Conservation (phyloP, 1,140 invertebrate species). For the Nymphalis io region DNA sequence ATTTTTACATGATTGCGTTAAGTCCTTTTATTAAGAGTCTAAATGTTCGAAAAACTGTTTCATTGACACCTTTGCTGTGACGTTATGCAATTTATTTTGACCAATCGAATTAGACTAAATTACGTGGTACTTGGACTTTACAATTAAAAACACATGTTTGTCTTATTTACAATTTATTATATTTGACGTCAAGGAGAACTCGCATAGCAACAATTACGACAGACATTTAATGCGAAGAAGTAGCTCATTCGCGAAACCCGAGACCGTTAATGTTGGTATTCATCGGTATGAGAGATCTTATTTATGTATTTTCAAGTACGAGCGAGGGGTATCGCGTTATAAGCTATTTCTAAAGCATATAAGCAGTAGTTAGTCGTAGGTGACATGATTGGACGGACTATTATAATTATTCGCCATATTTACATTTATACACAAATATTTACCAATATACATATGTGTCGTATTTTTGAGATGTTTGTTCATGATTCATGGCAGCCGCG, state of each 20-base stretch:
- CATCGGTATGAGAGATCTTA: too few species aligned
- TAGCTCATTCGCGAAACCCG: too few species aligned
- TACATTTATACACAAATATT: conserved; percentile 28
- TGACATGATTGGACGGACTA: conserved; percentile 5
- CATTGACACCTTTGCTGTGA: not conserved
- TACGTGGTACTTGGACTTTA: not conserved
- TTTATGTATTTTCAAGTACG: too few species aligned
- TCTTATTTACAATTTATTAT: conserved; percentile 5
- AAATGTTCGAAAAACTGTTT: not conserved
- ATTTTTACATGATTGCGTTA: too few species aligned
- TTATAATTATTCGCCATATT: conserved; percentile 20
- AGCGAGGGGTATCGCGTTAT: too few species aligned
- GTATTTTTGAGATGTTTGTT: conserved; percentile 31
- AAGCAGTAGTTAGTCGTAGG: too few species aligned
- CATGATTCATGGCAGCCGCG: conserved; percentile 29
- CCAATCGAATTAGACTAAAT: not conserved
- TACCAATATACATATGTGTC: conserved; percentile 25
- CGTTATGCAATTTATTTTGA: not conserved
- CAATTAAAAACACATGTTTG: not conserved
- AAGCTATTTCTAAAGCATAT: too few species aligned
- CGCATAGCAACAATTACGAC: conserved; percentile 8
- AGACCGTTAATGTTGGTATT: too few species aligned
- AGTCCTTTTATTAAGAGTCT: not conserved
- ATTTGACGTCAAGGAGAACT: not conserved
- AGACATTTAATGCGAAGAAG: too few species aligned